A percentile compares a stretch with the other conserved stretches of the same genome.
Evolutionary conservation across 2,888 invertebrate genomes (phyloP).

Genomic region (Xanthia icteritia): DNA sequence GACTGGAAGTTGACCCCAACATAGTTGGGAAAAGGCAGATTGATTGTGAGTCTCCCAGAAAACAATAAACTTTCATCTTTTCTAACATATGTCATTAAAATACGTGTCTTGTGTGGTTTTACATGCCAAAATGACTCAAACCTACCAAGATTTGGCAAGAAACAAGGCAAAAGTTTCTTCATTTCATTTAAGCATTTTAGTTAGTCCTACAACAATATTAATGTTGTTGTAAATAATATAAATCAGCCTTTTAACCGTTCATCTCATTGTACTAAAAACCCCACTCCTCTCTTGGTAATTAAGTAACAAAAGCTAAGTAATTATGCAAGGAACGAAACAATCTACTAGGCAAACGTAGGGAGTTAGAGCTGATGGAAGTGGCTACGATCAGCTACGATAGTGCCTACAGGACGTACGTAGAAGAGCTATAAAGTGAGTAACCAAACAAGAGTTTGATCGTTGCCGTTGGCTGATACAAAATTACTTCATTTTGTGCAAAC

Average conservation of each 20-base stretch:
- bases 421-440: not conserved
- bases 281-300: constrained; percentile 81
- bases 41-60: constrained; percentile 1
- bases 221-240: constrained; percentile 65
- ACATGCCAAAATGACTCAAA: not conserved
- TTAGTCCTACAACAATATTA: constrained; percentile 24
- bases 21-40: too few species aligned
- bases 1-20: too few species aligned
- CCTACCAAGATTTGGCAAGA: too few species aligned
- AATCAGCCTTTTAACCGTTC: constrained; percentile 76
- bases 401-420: not conserved
- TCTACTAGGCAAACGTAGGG: constrained; percentile 73
- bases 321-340: constrained; percentile 86
- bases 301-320: constrained; percentile 87
- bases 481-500: not conserved
- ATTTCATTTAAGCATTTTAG: not conserved
- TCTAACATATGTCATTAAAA: not conserved
- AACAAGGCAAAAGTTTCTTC: not conserved
- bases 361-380: constrained; percentile 68
- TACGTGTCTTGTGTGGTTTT: not conserved
- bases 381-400: constrained; percentile 25
- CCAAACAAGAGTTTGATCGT: too few species aligned
- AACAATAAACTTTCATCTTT: not conserved
- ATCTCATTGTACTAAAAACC: constrained; percentile 83
- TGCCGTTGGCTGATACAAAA: too few species aligned